These are phyloP conservation scores for Podotricha telesiphe DNA, from an alignment of 2,888 invertebrate species.

Conservation along the genomic window DNA sequence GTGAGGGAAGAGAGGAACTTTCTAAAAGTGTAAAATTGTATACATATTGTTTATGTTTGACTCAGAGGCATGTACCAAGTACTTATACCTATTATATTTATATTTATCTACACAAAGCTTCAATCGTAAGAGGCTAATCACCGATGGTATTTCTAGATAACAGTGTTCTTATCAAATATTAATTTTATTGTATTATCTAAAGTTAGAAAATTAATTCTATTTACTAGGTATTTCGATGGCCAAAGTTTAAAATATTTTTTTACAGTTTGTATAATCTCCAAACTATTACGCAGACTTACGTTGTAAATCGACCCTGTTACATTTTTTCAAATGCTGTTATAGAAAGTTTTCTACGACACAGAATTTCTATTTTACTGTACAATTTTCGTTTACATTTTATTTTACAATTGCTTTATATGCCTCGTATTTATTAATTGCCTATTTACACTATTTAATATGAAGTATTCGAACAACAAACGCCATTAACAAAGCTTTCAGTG, in stretches of 20 bases:
- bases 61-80: not conserved
- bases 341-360: not conserved
- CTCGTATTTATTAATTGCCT: no score
- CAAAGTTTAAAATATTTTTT: not conserved
- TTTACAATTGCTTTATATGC: not conserved
- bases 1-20: no score
- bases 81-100: not conserved
- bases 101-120: not conserved
- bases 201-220: not conserved
- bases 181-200: not conserved
- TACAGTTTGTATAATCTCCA: not conserved
- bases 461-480: not conserved
- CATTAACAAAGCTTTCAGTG: not conserved
- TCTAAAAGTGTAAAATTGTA: no score
- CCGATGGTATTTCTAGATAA: conserved; percentile 20
- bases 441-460: not conserved
- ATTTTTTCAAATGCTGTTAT: not conserved
- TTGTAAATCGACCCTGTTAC: not conserved
- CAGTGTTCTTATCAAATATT: conserved; percentile 30
- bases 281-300: not conserved
- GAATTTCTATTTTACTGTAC: not conserved
- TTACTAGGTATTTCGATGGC: not conserved
- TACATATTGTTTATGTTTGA: not conserved
- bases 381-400: not conserved
- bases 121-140: conserved; percentile 17